Conservation (phyloP, 2,113 vertebrate species). For the Cavia aperea region DNA sequence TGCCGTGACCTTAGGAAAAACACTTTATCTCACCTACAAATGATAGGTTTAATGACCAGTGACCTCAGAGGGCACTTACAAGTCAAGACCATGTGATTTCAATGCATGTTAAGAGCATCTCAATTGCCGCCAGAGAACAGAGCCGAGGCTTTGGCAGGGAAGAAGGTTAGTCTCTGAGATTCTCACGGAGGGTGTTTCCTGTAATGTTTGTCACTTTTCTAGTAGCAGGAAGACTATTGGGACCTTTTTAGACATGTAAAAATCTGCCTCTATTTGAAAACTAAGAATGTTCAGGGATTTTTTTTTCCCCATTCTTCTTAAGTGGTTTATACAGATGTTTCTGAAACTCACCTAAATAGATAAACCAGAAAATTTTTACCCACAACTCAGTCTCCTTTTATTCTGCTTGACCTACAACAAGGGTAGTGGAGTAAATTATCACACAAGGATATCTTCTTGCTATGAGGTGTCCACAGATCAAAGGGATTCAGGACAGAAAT, state of each 20-base stretch:
- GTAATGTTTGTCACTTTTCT: background rate
- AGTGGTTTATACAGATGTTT: background rate
- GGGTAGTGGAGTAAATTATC: background rate
- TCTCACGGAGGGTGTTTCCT: background rate
- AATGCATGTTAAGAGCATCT: background rate
- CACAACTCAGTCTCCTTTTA: background rate
- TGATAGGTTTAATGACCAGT: background rate
- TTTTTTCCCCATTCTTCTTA: background rate
- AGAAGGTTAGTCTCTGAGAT: background rate
- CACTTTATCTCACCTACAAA: background rate
- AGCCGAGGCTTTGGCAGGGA: background rate
- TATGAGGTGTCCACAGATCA: background rate
- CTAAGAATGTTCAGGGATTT: conserved; percentile 16
- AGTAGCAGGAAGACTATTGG: background rate
- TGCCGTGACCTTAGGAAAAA: background rate
- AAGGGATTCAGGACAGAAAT: background rate
- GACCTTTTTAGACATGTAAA: background rate
- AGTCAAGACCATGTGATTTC: background rate
- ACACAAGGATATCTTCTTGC: background rate
- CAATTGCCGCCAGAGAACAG: background rate
- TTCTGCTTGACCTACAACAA: background rate
- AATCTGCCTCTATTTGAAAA: background rate
- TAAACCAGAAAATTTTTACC: background rate
- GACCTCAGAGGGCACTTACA: background rate
- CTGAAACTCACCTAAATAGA: background rate